Percentiles rank a stretch among this genome's conserved stretches.
phyloP scores from a whole-genome alignment of 2,797 vertebrate species.

The Tamandua tetradactyla region DNA sequence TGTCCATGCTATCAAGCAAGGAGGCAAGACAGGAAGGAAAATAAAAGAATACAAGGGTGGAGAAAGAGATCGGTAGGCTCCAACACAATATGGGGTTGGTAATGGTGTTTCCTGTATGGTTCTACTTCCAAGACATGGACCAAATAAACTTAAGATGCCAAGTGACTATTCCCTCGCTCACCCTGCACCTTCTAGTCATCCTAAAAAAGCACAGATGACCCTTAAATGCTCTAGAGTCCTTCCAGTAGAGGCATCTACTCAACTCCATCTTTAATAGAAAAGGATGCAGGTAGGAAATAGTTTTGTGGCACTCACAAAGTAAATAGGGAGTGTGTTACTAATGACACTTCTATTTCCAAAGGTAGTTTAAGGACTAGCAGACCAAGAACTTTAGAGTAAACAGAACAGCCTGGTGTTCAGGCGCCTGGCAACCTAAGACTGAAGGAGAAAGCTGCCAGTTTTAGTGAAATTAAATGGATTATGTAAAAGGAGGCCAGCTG shows the following conservation, averaged over 20 bases:
- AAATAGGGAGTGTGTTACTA: not conserved
- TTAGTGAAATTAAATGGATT: constrained; percentile 71
- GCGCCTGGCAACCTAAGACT: constrained; percentile 52
- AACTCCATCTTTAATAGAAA: constrained; percentile 40
- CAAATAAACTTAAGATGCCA: not conserved
- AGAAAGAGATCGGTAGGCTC: not conserved
- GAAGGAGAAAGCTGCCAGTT: constrained; percentile 67
- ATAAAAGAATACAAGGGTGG: not conserved
- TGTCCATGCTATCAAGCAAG: not conserved
- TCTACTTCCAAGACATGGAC: constrained; percentile 10
- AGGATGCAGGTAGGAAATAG: not conserved
- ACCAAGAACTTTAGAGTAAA: constrained; percentile 46
- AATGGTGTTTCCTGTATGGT: not conserved
- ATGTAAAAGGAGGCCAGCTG: constrained; percentile 64
- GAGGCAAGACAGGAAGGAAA: not conserved
- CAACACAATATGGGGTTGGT: not conserved
- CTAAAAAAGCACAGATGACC: not conserved
- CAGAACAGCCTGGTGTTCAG: constrained; percentile 44
- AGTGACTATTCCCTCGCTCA: constrained; percentile 1
- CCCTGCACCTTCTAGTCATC: not conserved
- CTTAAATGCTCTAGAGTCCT: not conserved
- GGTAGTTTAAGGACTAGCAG: constrained; percentile 48
- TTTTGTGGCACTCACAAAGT: not conserved
- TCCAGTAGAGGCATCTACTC: not conserved
- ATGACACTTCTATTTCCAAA: constrained; percentile 3